A percentile compares a stretch with the other conserved stretches of the same genome.
Evolutionary conservation across 2,113 vertebrate genomes (phyloP).

Genomic region (Cheirogaleus medius): DNA sequence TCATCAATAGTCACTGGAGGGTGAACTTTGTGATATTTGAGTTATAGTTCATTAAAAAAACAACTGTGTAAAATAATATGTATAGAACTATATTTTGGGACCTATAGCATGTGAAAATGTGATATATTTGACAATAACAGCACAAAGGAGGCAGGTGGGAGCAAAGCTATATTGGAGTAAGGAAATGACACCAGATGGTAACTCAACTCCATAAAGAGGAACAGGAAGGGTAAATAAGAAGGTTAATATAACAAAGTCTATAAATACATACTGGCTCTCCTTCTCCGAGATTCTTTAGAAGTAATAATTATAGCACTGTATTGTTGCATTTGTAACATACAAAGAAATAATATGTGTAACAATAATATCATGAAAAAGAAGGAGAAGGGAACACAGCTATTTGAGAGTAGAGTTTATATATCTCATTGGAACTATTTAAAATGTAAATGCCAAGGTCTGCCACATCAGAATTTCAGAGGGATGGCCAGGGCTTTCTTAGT

Average conservation of each 20-base stretch:
- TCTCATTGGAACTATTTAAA: not conserved
- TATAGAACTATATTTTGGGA: not conserved
- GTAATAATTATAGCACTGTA: not conserved
- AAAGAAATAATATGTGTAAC: not conserved
- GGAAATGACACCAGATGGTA: not conserved
- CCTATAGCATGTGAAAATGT: not conserved
- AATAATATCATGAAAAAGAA: not conserved
- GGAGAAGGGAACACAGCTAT: not conserved
- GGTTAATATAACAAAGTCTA: not conserved
- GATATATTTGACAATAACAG: not conserved
- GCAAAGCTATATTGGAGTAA: not conserved
- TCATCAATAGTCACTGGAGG: not conserved
- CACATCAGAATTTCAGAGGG: not conserved
- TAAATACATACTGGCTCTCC: not conserved
- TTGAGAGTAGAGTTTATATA: not conserved
- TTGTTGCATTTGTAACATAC: not conserved
- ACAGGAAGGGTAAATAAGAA: not conserved
- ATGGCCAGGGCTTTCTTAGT: not conserved
- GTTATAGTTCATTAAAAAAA: not conserved
- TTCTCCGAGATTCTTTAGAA: not conserved
- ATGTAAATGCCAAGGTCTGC: not conserved
- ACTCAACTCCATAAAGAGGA: not conserved
- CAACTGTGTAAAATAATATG: not conserved
- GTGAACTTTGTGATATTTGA: constrained; percentile 2
- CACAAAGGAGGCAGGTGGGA: not conserved